A percentile compares a stretch with the other conserved stretches of the same genome.
phyloP scores from a whole-genome alignment of 2,113 vertebrate species.

The Australoheros scitulus region DNA sequence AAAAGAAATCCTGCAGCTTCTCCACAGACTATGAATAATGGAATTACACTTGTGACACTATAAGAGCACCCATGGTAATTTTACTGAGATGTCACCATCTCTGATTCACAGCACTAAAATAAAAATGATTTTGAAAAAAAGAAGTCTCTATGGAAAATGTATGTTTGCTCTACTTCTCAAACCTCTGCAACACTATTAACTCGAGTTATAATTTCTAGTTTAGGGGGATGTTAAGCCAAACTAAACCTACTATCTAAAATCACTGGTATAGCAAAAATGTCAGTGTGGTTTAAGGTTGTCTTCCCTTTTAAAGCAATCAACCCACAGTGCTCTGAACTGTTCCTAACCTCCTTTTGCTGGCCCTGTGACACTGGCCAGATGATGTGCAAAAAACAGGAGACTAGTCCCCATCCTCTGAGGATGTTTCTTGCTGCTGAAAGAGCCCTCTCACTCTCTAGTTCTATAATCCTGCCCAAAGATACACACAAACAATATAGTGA shows the following conservation, averaged over 20 bases:
- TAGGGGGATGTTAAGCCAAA: neutral
- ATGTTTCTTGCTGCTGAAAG: conserved; percentile 44
- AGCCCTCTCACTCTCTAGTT: conserved; percentile 37
- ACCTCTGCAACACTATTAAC: neutral
- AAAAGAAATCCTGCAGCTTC: conserved; percentile 30
- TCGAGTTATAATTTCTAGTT: neutral
- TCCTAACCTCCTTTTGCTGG: conserved; percentile 41
- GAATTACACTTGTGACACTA: conserved; percentile 7
- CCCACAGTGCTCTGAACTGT: conserved; percentile 28
- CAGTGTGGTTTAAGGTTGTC: conserved; percentile 11
- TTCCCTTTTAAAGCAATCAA: conserved; percentile 50
- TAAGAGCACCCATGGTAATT: conserved; percentile 1
- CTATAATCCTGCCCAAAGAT: conserved; percentile 56
- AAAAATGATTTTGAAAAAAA: neutral
- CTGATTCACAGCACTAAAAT: neutral
- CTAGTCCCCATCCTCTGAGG: conserved; percentile 29
- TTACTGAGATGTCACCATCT: conserved; percentile 2
- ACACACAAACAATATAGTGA: conserved; percentile 49
- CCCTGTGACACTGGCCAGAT: conserved; percentile 54
- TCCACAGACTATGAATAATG: conserved; percentile 28
- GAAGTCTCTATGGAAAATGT: neutral
- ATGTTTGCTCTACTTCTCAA: neutral
- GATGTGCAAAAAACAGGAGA: conserved; percentile 57
- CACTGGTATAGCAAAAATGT: neutral
- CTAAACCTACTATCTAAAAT: neutral